Conservation (phyloP, 1,140 invertebrate species). For the Heliconius nattereri region DNA sequence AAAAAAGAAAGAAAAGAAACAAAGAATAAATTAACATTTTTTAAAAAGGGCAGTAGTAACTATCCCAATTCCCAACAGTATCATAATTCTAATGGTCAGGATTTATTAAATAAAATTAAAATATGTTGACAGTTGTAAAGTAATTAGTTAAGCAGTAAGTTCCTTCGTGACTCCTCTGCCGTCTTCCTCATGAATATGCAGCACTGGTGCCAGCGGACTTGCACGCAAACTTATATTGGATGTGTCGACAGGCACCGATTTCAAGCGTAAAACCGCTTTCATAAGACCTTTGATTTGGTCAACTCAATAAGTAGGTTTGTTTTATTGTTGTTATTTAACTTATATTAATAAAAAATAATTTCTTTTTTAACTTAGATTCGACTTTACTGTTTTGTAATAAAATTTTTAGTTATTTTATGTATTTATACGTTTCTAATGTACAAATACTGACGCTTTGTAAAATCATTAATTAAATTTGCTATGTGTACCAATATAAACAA, state of each 20-base stretch:
- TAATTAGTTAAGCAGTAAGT: conserved; percentile 38
- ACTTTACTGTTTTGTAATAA: too few relatives aligned
- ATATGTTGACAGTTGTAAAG: conserved; percentile 32
- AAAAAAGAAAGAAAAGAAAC: too few relatives aligned
- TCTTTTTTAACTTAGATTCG: too few relatives aligned
- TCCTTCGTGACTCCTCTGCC: conserved; percentile 30
- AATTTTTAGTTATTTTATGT: too few relatives aligned
- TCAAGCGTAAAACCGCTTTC: conserved; percentile 29
- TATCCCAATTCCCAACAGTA: background rate
- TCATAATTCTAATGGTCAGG: background rate
- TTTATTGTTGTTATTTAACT: background rate
- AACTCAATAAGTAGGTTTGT: background rate
- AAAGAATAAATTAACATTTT: background rate
- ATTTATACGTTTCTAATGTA: too few relatives aligned
- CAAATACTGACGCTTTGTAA: too few relatives aligned
- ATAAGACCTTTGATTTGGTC: conserved; percentile 10
- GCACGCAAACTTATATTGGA: conserved; percentile 40
- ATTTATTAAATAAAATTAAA: conserved; percentile 23
- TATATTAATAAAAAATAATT: background rate
- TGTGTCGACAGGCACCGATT: conserved; percentile 34
- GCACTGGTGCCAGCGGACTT: conserved; percentile 35
- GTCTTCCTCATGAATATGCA: conserved; percentile 38
- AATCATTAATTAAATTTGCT: too few relatives aligned
- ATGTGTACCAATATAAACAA: too few relatives aligned
- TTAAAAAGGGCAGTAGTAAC: background rate